Conservation (phyloP, 1,140 invertebrate genomes). For the Procambarus virginalis region DNA sequence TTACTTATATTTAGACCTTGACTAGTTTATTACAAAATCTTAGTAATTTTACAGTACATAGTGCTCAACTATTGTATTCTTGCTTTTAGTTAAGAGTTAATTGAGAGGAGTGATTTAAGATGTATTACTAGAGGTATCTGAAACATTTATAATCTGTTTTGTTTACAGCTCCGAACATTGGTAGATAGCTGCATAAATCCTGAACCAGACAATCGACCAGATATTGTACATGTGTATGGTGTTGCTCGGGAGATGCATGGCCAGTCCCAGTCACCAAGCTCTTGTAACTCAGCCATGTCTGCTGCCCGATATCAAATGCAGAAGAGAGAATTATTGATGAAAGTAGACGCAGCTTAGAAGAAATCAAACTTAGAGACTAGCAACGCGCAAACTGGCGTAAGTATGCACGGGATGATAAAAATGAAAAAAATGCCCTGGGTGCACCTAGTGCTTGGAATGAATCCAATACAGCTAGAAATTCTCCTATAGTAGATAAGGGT, state of each 20-base stretch:
- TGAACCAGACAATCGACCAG: constrained; percentile 78
- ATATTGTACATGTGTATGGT: constrained; percentile 76
- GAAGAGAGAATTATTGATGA: constrained; percentile 43
- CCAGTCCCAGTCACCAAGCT: constrained; percentile 50
- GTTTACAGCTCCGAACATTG: constrained; percentile 77
- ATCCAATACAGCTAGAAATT: background rate
- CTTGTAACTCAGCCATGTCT: constrained; percentile 43
- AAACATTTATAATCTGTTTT: background rate
- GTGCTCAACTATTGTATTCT: too few relatives aligned
- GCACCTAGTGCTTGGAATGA: constrained; percentile 52
- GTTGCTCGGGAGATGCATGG: constrained; percentile 60
- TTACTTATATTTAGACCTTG: too few relatives aligned
- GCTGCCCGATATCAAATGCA: constrained; percentile 41
- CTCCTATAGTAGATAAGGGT: background rate
- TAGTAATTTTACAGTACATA: too few relatives aligned
- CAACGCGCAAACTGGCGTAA: constrained; percentile 62
- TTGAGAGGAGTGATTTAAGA: too few relatives aligned
- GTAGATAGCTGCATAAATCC: constrained; percentile 79
- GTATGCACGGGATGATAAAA: constrained; percentile 61
- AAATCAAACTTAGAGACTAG: constrained; percentile 53
- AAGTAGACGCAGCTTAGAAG: constrained; percentile 49
- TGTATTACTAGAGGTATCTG: too few relatives aligned
- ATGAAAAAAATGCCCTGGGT: constrained; percentile 29
- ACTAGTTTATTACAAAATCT: too few relatives aligned
- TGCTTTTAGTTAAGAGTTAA: too few relatives aligned